These are phyloP conservation scores for Euborellia annulipes DNA, from an alignment of 1,140 invertebrate genomes.

Conservation along the genomic window DNA sequence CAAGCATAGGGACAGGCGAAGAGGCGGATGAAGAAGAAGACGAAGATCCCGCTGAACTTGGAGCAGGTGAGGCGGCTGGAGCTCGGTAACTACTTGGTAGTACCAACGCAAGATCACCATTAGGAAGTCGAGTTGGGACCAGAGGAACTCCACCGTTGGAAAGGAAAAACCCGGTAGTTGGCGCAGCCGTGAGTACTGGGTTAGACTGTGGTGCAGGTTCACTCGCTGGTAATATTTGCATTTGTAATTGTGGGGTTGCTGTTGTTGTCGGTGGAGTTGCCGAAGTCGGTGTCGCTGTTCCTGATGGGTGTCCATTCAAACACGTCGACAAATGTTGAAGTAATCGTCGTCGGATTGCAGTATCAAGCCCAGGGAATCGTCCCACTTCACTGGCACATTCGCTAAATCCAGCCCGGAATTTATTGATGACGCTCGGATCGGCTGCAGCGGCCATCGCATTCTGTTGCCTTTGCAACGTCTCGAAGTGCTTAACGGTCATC, in stretches of 20 bases:
- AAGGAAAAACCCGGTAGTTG: constrained; percentile 31
- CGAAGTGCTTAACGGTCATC: constrained; percentile 88
- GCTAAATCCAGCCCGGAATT: constrained; percentile 74
- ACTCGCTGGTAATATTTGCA: constrained; percentile 8
- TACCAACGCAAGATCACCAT: constrained; percentile 42
- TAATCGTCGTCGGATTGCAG: constrained; percentile 48
- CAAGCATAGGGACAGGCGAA: constrained; percentile 43
- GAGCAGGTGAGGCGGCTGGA: constrained; percentile 27
- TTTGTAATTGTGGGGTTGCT: constrained; percentile 5
- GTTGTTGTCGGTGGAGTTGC: constrained; percentile 14
- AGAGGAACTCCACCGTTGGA: constrained; percentile 35
- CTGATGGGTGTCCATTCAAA: constrained; percentile 29
- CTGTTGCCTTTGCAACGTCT: constrained; percentile 61
- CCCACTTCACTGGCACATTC: constrained; percentile 76
- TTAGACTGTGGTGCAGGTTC: constrained; percentile 2
- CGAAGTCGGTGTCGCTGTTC: constrained; percentile 8
- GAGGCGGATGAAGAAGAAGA: constrained; percentile 20
- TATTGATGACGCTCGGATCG: constrained; percentile 61
- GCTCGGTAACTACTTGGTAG: constrained; percentile 26
- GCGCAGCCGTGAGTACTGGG: constrained; percentile 23
- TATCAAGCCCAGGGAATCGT: constrained; percentile 52
- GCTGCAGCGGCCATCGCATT: constrained; percentile 51
- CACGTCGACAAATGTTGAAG: constrained; percentile 55
- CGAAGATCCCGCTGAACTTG: constrained; percentile 19
- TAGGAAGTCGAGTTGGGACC: constrained; percentile 40